A percentile compares a stretch with the other conserved stretches of the same genome.
phyloP scores from a whole-genome alignment of 1,140 invertebrate genomes.

The Anagrus nilaparvatae region DNA sequence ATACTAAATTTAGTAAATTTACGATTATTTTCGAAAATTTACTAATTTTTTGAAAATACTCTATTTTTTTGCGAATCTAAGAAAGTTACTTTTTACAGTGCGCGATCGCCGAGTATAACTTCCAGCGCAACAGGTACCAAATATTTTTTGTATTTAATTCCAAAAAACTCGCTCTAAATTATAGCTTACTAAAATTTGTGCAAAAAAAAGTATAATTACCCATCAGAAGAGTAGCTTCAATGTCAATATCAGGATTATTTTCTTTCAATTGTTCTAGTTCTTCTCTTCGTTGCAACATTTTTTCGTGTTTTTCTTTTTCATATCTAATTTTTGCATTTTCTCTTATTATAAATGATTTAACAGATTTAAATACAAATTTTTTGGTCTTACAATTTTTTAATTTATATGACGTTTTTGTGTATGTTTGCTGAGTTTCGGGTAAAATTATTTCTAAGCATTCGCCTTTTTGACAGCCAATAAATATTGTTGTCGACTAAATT shows the following conservation, averaged over 20 bases:
- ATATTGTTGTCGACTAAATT: constrained; percentile 32
- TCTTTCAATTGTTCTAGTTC: constrained; percentile 44
- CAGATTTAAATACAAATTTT: constrained; percentile 44
- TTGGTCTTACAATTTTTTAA: constrained; percentile 35
- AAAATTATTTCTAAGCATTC: constrained; percentile 45
- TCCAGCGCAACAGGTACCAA: no score
- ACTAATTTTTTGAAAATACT: no score
- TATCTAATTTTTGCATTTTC: constrained; percentile 35
- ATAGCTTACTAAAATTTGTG: no score
- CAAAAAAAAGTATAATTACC: no score
- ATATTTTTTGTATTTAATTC: no score
- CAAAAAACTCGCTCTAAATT: no score
- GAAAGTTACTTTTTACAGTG: no score
- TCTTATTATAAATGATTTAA: constrained; percentile 48
- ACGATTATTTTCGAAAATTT: no score
- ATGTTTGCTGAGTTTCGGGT: constrained; percentile 34
- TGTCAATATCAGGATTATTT: constrained; percentile 46
- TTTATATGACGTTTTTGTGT: constrained; percentile 40
- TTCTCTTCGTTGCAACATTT: constrained; percentile 41
- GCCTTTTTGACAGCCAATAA: constrained; percentile 46
- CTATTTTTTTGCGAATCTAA: no score
- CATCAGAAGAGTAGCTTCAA: no score
- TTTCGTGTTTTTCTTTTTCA: constrained; percentile 41
- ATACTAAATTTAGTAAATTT: no score
- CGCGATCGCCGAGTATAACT: no score